These are phyloP conservation scores for Thamnophis elegans DNA, from an alignment of 2,797 vertebrate species.

Conservation along the genomic window DNA sequence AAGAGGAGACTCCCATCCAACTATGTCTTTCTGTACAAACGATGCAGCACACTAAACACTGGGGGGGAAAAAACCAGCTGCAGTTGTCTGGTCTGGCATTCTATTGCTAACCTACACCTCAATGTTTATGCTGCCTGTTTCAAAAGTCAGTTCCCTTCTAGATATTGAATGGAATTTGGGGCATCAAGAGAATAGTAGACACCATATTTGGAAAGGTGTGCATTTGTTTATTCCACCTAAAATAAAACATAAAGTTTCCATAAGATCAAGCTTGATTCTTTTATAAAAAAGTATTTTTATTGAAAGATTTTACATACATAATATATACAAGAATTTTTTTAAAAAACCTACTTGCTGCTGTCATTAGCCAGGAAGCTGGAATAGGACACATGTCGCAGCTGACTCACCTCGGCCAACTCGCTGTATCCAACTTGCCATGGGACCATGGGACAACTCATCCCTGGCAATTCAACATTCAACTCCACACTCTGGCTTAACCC, in stretches of 20 bases:
- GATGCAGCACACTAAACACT: neutral
- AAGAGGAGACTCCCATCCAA: neutral
- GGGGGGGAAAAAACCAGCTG: neutral
- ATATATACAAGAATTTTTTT: no score
- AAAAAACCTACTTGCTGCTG: neutral
- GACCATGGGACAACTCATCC: no score
- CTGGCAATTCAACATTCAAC: neutral
- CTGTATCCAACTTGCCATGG: neutral
- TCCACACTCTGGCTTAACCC: neutral
- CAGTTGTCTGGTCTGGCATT: neutral
- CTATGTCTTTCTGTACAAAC: neutral
- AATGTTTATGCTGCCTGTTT: neutral
- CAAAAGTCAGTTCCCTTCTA: no score
- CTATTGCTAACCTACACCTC: neutral
- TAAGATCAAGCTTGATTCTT: no score
- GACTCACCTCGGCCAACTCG: neutral
- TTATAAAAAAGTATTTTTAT: no score
- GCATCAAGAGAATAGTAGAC: no score
- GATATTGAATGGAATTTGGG: no score
- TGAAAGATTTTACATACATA: no score
- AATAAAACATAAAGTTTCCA: no score
- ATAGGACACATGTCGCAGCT: neutral
- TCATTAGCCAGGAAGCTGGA: neutral
- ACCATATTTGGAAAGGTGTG: no score
- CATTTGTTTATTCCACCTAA: no score